Evolutionary conservation across 2,113 vertebrate genomes (phyloP), one percentile per base, ranked within the genome.

Genomic region (Cathartes aura): DNA sequence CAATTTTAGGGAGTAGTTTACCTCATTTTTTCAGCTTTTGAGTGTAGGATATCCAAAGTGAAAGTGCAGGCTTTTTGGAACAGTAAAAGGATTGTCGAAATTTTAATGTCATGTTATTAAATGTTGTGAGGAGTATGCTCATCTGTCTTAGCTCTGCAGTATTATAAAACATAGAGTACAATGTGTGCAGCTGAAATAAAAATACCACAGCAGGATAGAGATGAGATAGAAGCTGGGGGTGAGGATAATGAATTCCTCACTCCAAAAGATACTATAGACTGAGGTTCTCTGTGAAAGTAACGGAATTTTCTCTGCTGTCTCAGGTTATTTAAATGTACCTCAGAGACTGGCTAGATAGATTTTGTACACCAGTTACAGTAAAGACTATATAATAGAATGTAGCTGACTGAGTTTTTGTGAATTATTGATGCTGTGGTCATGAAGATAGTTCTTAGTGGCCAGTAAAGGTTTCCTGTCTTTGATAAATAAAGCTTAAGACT

Each of bases 391-490:
- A 73, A 50, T 47, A 82, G 89, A 76, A 72, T 5, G 52, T 59
- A 94, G 87, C 94, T 87, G 73, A 36, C 72, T 74, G 55, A 86
- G 29, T 47, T 74, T 81, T 93, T 71, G 58, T 97, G 60, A 94
- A 94, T 97, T 94, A 97, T 96, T 97, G 67, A 92, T 95, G 50
- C 47, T 83, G 43, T 76, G 32, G 42, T 90, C 34, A 21, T n/a
- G 14, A 21, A 86, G 48, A 43, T 47, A 80, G 26, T 94, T 93
- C 60, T 91, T 64, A 64, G 66, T 20, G 63, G 40, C 71, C 63
- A 60, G 34, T 48, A 56, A 67, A 91, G 70, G 20, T 92, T 97
- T 95, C 62, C 72, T 90, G 56, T 93, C 74, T 89, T 63, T 24
- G 62, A 80, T 83, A 84, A 94, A 60, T 60, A 75, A 76, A 82